Conservation (phyloP, 2,797 vertebrate genomes). For the Phrynocephalus guinanensis region DNA sequence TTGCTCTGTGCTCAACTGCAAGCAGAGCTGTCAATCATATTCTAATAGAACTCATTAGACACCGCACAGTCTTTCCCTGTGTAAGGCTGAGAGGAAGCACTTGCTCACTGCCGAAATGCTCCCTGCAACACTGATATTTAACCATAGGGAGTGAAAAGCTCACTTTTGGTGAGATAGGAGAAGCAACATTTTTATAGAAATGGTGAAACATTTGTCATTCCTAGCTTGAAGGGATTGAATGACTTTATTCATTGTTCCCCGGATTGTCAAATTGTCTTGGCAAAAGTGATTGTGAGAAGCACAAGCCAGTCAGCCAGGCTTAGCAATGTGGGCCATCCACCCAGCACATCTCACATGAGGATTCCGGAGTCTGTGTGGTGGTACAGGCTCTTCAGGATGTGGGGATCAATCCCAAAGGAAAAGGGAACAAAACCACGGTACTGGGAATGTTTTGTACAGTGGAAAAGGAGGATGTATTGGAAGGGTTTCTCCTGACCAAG, state of each 20-base stretch:
- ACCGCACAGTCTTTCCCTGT: not conserved
- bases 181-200: not conserved
- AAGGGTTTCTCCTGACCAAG: too few relatives aligned
- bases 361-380: too few relatives aligned
- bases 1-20: not conserved
- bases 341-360: too few relatives aligned
- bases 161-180: conserved; percentile 24
- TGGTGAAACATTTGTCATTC: not conserved
- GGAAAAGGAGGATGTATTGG: too few relatives aligned
- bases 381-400: too few relatives aligned
- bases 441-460: too few relatives aligned
- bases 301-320: too few relatives aligned
- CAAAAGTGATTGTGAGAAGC: not conserved
- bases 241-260: not conserved
- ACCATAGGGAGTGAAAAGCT: not conserved
- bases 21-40: conserved; percentile 18
- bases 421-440: too few relatives aligned
- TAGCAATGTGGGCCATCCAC: too few relatives aligned
- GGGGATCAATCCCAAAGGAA: too few relatives aligned
- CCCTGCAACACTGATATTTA: not conserved
- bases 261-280: not conserved
- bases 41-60: not conserved
- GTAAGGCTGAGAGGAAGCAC: not conserved
- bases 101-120: not conserved
- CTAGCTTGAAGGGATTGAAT: accelerated